phyloP scores from a whole-genome alignment of 2,113 vertebrate species.

The Ammodytes marinus region DNA sequence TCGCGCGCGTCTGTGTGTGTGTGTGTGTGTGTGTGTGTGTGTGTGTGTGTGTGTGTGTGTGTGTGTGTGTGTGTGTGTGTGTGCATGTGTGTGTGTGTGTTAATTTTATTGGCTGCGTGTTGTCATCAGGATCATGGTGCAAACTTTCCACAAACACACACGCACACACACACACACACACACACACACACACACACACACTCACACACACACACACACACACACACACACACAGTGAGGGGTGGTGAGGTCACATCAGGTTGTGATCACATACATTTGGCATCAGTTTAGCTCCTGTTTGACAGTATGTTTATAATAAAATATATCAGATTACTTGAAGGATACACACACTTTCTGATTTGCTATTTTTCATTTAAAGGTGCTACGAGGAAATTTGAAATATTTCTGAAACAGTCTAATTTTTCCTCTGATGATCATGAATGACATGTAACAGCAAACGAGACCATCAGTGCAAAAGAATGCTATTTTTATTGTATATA shows the following conservation, averaged over 20 bases:
- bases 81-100: conserved; percentile 19
- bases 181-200: no score
- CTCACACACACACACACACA: no score
- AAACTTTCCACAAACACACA: background rate
- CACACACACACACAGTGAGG: background rate
- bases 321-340: background rate
- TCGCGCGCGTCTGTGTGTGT: conserved; percentile 1
- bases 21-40: conserved; percentile 9
- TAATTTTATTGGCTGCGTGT: background rate
- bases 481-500: no score
- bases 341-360: background rate
- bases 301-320: no score
- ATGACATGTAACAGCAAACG: no score
- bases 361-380: no score
- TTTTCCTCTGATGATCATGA: no score
- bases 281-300: background rate
- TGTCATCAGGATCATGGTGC: background rate
- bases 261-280: background rate
- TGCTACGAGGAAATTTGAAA: no score
- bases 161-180: no score
- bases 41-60: conserved; percentile 15
- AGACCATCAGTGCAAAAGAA: no score
- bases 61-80: conserved; percentile 15
- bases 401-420: no score
- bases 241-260: background rate